Evolutionary conservation across 2,888 invertebrate species (phyloP), one percentile per base, ranked within the genome.

Genomic region (Horisme vitalbata): DNA sequence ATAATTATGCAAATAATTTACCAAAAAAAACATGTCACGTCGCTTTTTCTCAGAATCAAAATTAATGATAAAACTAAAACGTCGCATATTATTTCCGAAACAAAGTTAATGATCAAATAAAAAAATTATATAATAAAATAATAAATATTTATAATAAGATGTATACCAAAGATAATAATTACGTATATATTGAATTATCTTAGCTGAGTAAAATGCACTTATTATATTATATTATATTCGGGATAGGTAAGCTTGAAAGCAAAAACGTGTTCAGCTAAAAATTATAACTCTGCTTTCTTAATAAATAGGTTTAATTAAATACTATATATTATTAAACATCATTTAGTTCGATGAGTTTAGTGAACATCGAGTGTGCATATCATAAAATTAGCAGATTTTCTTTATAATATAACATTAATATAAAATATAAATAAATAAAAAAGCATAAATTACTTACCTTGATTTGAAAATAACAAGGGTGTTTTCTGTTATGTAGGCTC

Each of bases 161-260:
- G 76, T 83, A 83, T 83, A 83, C 84, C 84, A 84, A 84, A 84
- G 81, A 84, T 44, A 57, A 48, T 53, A 49, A 59, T 35, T 44
- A n/a, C n/a, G n/a, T n/a, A n/a, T n/a, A n/a, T n/a, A n/a, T n/a
- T n/a, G n/a, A n/a, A 35, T 31, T 20, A 27, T 15, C 18, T 24
- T 36, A 41, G 37, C 28, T 43, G 37, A 21, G 27, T 39, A 45
- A 35, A 30, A 28, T 30, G 39, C 35, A 36, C 12, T n/a, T n/a
- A n/a, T n/a, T 26, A 31, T 8, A 13, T 26, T 11, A 20, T 11
- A 7, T 4, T 26, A 30, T 35, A 11, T 11, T 6, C n/a, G 3
- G 1, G 9, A n/a, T 4, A 31, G 8, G 15, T 0, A 23, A 23
- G 23, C 9, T 23, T 18, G 18, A 18, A 23, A n/a, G n/a, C 1